Conservation (phyloP, 64 coral and sea anemone genomes). For the Stylophora pistillata region DNA sequence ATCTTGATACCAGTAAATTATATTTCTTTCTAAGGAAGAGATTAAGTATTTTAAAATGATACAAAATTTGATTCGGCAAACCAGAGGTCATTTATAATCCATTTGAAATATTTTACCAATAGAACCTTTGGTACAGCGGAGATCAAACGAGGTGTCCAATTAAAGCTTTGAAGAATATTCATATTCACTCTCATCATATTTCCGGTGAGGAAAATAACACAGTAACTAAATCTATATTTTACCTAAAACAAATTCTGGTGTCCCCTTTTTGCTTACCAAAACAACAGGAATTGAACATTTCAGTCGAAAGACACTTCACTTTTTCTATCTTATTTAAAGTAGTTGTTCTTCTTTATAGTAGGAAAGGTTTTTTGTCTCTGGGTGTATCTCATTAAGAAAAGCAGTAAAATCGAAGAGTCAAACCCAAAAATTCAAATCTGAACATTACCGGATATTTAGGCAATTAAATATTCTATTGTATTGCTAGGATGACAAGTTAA, state of each 20-base stretch:
- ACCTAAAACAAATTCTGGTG: neutral
- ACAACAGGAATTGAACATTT: neutral
- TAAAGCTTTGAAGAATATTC: neutral
- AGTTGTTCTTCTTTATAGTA: too few relatives aligned
- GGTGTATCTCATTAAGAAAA: neutral
- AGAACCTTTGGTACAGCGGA: neutral
- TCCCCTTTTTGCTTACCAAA: neutral
- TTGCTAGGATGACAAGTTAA: neutral
- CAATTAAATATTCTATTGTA: conserved; percentile 60
- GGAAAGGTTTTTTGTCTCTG: too few relatives aligned
- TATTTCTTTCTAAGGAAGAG: too few relatives aligned
- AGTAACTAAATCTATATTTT: conserved; percentile 19
- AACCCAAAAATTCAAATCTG: neutral
- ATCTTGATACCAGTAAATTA: too few relatives aligned
- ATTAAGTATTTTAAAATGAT: too few relatives aligned
- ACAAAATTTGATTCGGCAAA: too few relatives aligned
- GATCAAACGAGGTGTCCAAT: neutral
- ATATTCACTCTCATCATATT: neutral
- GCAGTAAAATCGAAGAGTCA: neutral
- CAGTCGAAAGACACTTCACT: neutral
- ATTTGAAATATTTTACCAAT: too few relatives aligned
- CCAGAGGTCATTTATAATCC: too few relatives aligned
- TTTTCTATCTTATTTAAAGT: neutral
- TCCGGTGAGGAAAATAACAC: neutral
- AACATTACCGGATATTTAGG: conserved; percentile 30